phyloP scores from a whole-genome alignment of 2,113 vertebrate species.

The Notarius lentiginosus region DNA sequence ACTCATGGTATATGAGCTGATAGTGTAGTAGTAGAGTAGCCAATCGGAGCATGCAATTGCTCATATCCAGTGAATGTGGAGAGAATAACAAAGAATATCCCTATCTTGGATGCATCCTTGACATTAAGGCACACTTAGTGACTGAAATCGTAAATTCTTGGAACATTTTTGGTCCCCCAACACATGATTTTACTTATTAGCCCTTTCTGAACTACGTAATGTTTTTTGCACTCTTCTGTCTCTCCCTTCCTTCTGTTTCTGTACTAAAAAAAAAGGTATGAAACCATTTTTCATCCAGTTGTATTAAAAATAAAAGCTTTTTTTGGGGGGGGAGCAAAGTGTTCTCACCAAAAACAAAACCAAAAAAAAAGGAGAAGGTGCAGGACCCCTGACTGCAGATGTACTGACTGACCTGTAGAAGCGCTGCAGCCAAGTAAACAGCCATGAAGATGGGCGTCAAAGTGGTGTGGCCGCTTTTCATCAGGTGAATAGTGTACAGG shows the following conservation, averaged over 20 bases:
- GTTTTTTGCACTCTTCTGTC: background rate
- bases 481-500: slow-evolving; percentile 93
- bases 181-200: background rate
- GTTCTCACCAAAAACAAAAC: background rate
- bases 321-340: background rate
- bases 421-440: slow-evolving; percentile 87
- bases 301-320: background rate
- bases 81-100: background rate
- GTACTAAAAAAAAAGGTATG: background rate
- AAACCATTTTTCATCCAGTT: background rate
- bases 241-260: background rate
- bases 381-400: background rate
- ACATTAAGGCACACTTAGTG: background rate
- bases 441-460: slow-evolving; percentile 87
- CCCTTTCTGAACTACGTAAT: background rate
- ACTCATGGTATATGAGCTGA: background rate
- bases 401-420: slow-evolving; percentile 83
- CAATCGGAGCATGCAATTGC: no score
- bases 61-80: no score
- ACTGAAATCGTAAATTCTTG: background rate
- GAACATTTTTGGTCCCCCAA: background rate
- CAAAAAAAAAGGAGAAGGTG: no score
- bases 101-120: background rate
- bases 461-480: slow-evolving; percentile 95
- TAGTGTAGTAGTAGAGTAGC: no score